Base-by-base conservation (phyloP, 2,113 vertebrate genomes). In the Anseranas semipalmata region DNA sequence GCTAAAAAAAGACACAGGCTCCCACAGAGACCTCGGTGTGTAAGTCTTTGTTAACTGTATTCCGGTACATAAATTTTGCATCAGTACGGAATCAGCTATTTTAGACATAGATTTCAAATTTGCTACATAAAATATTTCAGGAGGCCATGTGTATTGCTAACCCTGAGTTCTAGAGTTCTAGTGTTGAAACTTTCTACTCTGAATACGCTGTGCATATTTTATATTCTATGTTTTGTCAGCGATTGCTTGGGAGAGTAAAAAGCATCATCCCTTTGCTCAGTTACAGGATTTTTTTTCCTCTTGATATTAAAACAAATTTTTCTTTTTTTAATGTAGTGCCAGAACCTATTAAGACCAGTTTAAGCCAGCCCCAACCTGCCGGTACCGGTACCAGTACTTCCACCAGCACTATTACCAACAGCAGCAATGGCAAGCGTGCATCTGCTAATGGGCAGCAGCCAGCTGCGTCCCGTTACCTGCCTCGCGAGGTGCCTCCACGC, bases 401-500 rank as follows among this genome's bases (percentile, higher is more conserved):
- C 97, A 98, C 98, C 96, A 98, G 98, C 98, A 98, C 98, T 97
- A 96, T 98, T 84, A 91, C 96, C 97, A 98, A 97, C 98, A 98
- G 98, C 98, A 98, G 98, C 98, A 99, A 99, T 99, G 99, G 99
- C 98, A 99, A 99, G 97, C 98, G 98, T 63, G 97, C 98, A 79
- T 96, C 98, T 97, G 98, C 98, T 45, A 96, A 98, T 92, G 97
- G 98, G 98, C 98, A 98, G 98, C 98, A 98, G 97, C 97, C 98
- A 60, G 98, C 99, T 93, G 98, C 98, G 59, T 98, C 98, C 98
- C 99, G 99, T 95, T 99, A 99, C 98, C 98, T 99, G 96, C 99
- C 99, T 96, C 99, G 99, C 53, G 99, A 99, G 98, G 99, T 99
- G 98, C 99, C 99, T 95, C 99, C 99, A 22, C 99, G 99, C 98